Evolutionary conservation across 30 jellyfish, hydroid and myxozoan genomes (phyloP), one percentile per base, ranked within the genome.

Genomic region (Rhopilema esculentum): DNA sequence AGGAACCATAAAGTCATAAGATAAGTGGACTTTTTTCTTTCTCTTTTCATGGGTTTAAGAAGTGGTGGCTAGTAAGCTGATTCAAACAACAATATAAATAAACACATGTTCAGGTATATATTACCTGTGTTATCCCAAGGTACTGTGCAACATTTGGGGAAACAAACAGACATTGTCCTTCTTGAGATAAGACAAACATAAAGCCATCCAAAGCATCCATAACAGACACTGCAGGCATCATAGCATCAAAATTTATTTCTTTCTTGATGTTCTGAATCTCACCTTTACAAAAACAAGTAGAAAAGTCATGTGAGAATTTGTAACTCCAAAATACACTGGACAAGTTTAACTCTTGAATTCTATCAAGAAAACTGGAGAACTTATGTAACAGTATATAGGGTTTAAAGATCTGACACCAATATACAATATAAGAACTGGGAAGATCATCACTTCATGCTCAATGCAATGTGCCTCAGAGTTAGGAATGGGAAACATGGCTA

Each of bases 151-250:
- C 93, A 77, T 93, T 93, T 26, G 96, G 98, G 16, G 98, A 93
- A 26, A 89, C 88, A 71, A 81, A 93, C 72, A 93, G 72, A 77
- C 97, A 88, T 51, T 93, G 98, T 27, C 98, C 98, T 24, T 93
- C 98, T 72, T 88, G 88, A 22, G 96, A 82, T 12, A 85, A 49
- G 51, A 93, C 98, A 84, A 93, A 88, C 27, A 93, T 76, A 80
- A 93, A 93, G 30, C 98, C 98, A 75, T 96, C 98, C 74, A 93
- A 72, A 25, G 98, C 98, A 72, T 93, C 91, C 69, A 75, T 91
- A 20, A 87, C 74, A 50, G 94, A 86, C 68, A 71, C 28, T 26
- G 30, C 87, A 32, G 86, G 87, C 18, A 75, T 53, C 73, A 75
- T 28, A 29, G 29, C 16, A 2, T 84, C 92, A 65, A 72, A 71